Base-by-base conservation (phyloP, 2,797 vertebrate species). In the Girardinus metallicus region DNA sequence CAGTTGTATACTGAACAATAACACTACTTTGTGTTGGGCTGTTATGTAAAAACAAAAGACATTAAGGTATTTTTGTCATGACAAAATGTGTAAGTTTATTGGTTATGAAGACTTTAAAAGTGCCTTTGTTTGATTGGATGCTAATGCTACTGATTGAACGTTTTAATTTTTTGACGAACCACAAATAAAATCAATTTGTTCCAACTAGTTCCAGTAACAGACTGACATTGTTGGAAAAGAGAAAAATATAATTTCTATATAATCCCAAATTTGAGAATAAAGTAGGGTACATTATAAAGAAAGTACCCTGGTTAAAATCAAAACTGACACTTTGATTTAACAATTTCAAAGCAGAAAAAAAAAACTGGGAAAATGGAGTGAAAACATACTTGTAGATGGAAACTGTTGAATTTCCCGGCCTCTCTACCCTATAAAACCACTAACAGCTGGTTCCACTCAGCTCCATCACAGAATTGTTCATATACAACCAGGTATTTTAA, bases 371-470 rank as follows among this genome's bases (percentile, higher is more conserved):
- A 77, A 62, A 60, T 80, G 47, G 66, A 73, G 73, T 66, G n/a
- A 82, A 88, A 89, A 87, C 57, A 83, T 86, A 80, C 46, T 51
- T 34, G 8, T 72, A 68, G 62, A 16, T 43, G 49, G 55, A 85
- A 83, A 60, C 36, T 29, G 34, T n/a, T 70, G 55, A 44, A 76
- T 85, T 53, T 78, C 73, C 41, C 60, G n/a, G 74, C 36, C 68
- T 9, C 53, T 70, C 76, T 49, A 64, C 75, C 80, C 83, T 85
- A 81, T 76, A 86, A 80, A 84, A 74, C 77, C 62, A 49, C 74
- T n/a, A 34, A 83, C 91, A 92, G 89, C 90, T 94, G 89, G 81
- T 89, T 91, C 83, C 89, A 90, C 91, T 93, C 78, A 80, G 31
- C 79, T 76, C 75, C 75, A 75, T 85, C 66, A 86, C 81, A 82